Percentiles rank a stretch among this genome's conserved stretches.
These are phyloP conservation scores for Pipra filicauda DNA, from an alignment of 2,113 vertebrate species.

Conservation along the genomic window DNA sequence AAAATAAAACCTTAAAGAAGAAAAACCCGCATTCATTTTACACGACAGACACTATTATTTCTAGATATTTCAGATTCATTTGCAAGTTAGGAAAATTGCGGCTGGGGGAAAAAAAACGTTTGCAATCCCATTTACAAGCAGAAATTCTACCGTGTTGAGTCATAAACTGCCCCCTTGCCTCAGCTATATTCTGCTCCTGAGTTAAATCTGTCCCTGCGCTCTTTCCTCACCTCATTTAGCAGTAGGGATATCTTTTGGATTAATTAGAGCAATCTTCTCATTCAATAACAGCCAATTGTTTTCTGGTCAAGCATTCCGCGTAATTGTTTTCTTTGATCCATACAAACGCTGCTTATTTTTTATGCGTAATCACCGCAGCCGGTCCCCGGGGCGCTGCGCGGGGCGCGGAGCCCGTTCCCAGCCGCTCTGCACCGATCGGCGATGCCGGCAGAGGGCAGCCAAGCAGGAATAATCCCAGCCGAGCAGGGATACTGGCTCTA, in stretches of 20 bases:
- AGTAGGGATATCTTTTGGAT: conserved; percentile 70
- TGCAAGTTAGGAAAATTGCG: conserved; percentile 47
- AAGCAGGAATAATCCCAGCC: conserved; percentile 79
- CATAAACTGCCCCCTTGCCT: conserved; percentile 66
- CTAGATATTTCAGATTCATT: conserved; percentile 56
- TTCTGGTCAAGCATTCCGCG: conserved; percentile 45
- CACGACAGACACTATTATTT: conserved; percentile 50
- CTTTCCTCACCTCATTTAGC: conserved; percentile 72
- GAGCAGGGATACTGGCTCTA: conserved; percentile 58
- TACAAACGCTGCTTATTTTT: not conserved
- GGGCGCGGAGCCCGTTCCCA: not conserved
- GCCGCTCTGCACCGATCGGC: conserved; percentile 33
- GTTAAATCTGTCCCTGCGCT: conserved; percentile 41
- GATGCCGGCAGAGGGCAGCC: conserved; percentile 83
- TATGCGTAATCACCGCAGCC: conserved; percentile 48
- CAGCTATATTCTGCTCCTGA: conserved; percentile 20
- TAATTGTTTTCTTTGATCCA: conserved; percentile 63
- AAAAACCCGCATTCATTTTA: conserved; percentile 40
- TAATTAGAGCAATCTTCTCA: conserved; percentile 66
- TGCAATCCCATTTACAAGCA: conserved; percentile 33
- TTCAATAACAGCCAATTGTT: conserved; percentile 64
- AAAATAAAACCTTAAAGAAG: conserved; percentile 60
- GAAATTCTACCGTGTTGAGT: conserved; percentile 51
- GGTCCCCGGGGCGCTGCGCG: not conserved
- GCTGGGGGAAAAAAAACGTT: not conserved